These are phyloP conservation scores for Centropyge bicolor DNA, from an alignment of 2,797 vertebrate genomes.

Conservation along the genomic window DNA sequence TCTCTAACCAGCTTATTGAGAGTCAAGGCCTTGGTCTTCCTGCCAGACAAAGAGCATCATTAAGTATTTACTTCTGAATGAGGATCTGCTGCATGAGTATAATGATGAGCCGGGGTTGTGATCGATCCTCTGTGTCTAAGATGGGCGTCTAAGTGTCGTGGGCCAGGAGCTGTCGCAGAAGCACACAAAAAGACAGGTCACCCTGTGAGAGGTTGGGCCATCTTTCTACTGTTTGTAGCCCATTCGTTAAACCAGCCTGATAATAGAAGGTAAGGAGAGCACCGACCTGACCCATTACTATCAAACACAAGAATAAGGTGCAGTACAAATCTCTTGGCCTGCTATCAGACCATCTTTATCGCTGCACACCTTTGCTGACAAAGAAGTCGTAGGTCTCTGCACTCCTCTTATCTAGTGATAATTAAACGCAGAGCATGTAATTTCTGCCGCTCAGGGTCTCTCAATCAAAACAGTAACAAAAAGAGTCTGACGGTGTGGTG, in stretches of 20 bases:
- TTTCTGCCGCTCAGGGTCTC: no score
- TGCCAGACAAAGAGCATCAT: conserved; percentile 76
- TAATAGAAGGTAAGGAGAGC: background rate
- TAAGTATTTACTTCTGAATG: conserved; percentile 74
- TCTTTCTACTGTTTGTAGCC: conserved; percentile 26
- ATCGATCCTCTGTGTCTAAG: conserved; percentile 44
- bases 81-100: conserved; percentile 47
- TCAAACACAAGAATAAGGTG: conserved; percentile 2
- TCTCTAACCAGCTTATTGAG: conserved; percentile 76
- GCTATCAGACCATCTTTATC: background rate
- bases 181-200: conserved; percentile 31
- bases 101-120: conserved; percentile 53
- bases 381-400: background rate
- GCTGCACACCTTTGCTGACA: conserved; percentile 5
- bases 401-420: background rate
- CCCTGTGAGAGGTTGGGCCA: conserved; percentile 20
- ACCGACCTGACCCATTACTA: conserved; percentile 12
- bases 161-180: conserved; percentile 23
- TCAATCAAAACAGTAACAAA: no score
- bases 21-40: conserved; percentile 66
- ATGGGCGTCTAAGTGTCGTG: conserved; percentile 15
- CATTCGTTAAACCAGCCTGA: conserved; percentile 10
- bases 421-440: background rate
- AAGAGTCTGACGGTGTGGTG: no score
- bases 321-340: background rate